Percentiles rank a stretch among this genome's conserved stretches.
Evolutionary conservation across 2,888 invertebrate genomes (phyloP).

Genomic region (Nemapogon koenigi): DNA sequence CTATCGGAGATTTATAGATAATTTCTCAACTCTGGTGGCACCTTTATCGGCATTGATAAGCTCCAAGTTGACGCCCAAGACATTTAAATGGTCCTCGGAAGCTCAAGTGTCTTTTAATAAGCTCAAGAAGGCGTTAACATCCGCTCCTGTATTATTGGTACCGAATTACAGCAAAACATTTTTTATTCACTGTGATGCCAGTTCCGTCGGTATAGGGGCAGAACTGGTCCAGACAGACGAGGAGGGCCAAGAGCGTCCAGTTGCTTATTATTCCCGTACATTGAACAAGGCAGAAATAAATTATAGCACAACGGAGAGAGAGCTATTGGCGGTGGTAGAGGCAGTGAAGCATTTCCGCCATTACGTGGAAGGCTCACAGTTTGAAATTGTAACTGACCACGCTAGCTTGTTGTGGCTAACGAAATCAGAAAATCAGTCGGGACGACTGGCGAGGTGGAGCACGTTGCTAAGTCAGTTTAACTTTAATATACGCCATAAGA

Average conservation of each 20-base stretch:
- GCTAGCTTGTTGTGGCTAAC: constrained; percentile 1
- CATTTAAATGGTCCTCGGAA: background rate
- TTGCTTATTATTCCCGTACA: background rate
- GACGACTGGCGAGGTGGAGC: constrained; percentile 6
- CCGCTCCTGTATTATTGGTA: background rate
- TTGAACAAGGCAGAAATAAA: constrained; percentile 14
- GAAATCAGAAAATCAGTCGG: constrained; percentile 1
- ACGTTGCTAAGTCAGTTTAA: background rate
- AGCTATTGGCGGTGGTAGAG: constrained; percentile 14
- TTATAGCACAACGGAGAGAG: constrained; percentile 15
- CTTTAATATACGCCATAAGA: background rate
- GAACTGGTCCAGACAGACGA: background rate
- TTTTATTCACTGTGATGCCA: background rate
- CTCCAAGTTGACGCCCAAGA: background rate
- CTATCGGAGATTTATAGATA: background rate
- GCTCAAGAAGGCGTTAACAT: background rate
- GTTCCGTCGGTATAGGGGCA: background rate
- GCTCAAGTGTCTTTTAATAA: background rate
- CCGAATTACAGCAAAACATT: background rate
- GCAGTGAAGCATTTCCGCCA: constrained; percentile 13
- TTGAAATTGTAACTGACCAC: constrained; percentile 4
- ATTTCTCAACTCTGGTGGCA: background rate
- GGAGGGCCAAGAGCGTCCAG: background rate
- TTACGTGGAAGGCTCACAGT: constrained; percentile 8
- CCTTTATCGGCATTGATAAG: background rate